A percentile compares a stretch with the other conserved stretches of the same genome.
phyloP scores from a whole-genome alignment of 1,140 invertebrate genomes.

The Heliothis subflexa region DNA sequence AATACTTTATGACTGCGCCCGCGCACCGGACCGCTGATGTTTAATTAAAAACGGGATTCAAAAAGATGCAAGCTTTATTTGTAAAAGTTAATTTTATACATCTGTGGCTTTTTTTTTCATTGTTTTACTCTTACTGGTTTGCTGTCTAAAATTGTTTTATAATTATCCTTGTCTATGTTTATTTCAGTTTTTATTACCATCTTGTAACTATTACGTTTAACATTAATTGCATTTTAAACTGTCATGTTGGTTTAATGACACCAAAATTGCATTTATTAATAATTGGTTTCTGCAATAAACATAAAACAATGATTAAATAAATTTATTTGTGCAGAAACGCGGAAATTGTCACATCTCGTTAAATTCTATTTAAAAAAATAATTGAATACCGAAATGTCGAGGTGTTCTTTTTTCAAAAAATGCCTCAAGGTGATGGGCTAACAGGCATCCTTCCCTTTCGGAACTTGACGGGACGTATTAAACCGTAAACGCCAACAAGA shows the following conservation, averaged over 20 bases:
- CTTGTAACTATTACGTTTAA: conserved; percentile 26
- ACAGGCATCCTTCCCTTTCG: conserved; percentile 56
- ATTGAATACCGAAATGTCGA: conserved; percentile 46
- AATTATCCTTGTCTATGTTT: conserved; percentile 22
- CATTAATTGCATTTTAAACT: conserved; percentile 6
- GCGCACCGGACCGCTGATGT: conserved; percentile 26
- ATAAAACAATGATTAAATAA: too few relatives aligned
- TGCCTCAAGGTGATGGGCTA: conserved; percentile 73
- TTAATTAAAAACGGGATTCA: conserved; percentile 48
- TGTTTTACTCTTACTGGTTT: neutral
- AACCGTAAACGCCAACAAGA: conserved; percentile 74
- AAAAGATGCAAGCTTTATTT: conserved; percentile 47
- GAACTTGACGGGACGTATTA: conserved; percentile 70
- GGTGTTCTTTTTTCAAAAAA: conserved; percentile 53
- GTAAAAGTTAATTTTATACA: conserved; percentile 45
- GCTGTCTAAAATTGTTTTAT: conserved; percentile 27
- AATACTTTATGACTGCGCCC: conserved; percentile 42
- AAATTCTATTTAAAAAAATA: conserved; percentile 44
- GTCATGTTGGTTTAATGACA: too few relatives aligned
- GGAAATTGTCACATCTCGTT: conserved; percentile 12
- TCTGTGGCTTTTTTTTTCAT: conserved; percentile 22
- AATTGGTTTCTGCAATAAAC: too few relatives aligned
- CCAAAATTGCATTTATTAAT: too few relatives aligned
- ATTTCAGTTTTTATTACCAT: conserved; percentile 15
- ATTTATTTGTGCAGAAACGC: neutral